Base-by-base conservation (phyloP, 2,113 vertebrate genomes). In the Lichenostomus cassidix region DNA sequence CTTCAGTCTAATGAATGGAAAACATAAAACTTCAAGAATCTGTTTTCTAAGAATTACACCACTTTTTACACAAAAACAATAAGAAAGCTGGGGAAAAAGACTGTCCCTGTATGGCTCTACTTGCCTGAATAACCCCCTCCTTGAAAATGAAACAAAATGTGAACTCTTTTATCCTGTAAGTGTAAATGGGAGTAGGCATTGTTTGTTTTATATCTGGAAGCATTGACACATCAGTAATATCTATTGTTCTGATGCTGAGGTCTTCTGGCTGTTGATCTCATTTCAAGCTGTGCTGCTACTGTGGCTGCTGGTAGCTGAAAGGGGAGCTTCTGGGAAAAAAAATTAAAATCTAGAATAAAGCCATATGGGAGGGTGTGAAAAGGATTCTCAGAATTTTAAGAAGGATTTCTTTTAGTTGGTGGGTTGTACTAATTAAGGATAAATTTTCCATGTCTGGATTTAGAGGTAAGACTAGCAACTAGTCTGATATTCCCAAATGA, bases 1-100 rank as follows among this genome's bases (percentile, higher is more conserved):
- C 22, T 86, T 93, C 49, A 90, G 14, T 77, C n/a, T 82, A 94
- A 91, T 89, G 84, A 96, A 94, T 83, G 50, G 35, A 82, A 60
- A 92, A 16, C n/a, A 85, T 87, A 68, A 90, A 83, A 87, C 60
- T 64, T 89, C 62, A 83, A 62, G 35, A 62, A 75, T 77, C 44
- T 67, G 49, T 97, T 94, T 82, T 70, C 71, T 49, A 70, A 68
- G 63, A 70, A 92, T 83, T 95, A 95, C 47, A 27, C 37, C 2
- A 67, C 17, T 56, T 93, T 49, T 92, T 71, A 50, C 11, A 23
- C 31, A 77, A 68, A 19, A 88, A 82, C 5, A 91, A 60, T 68
- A 77, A 81, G 22, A 67, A 87, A 87, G 10, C 35, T 65, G 70
- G 50, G 21, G 23, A 79, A 79, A 73, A 11, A 7, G 23, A 70